Base-by-base conservation (phyloP, 2,113 vertebrate species). In the Hippocampus mohnikei region DNA sequence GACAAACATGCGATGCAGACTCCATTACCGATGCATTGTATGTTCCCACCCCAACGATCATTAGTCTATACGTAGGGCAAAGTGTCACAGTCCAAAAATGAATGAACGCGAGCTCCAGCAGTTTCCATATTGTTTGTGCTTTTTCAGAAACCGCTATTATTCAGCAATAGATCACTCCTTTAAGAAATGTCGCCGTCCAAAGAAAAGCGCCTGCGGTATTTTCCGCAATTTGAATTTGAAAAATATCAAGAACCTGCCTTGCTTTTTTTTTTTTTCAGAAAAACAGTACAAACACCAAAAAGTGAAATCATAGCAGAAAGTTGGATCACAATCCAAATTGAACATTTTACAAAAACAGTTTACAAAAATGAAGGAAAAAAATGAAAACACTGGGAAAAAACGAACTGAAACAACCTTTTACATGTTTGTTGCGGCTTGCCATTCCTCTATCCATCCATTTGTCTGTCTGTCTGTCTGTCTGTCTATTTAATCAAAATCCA, bases 1-100 rank as follows among this genome's bases (percentile, higher is more conserved):
- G 85, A 84, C 82, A 85, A 86, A 81, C 84, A 85, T 84, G 84
- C 72, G 82, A 88, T 76, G 74, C 75, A 81, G 84, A 84, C 81
- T 81, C 81, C 80, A 88, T 85, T 84, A 86, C 72, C 72, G 37
- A 67, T 79, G 59, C 63, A 20, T 8, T 42, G 56, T 48, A 37
- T 81, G 81, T 88, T 90, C 86, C 84, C 81, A 76, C 52, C 67
- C 75, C 66, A 53, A 73, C 74, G 65, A 65, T 76, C 69, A 81
- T 85, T 83, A 84, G 69, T 85, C 70, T 75, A 76, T 68, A 69
- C 65, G 56, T 70, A 53, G 9, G 15, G 56, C 0, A 7, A 75
- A 67, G 29, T 59, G 74, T 72, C 61, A 69, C 74, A 66, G 74
- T 50, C 66, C 63, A 41, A 58, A 29, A 33, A 73, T 53, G 29